Base-by-base conservation (phyloP, 2,113 vertebrate genomes). In the Indicator maculatus region DNA sequence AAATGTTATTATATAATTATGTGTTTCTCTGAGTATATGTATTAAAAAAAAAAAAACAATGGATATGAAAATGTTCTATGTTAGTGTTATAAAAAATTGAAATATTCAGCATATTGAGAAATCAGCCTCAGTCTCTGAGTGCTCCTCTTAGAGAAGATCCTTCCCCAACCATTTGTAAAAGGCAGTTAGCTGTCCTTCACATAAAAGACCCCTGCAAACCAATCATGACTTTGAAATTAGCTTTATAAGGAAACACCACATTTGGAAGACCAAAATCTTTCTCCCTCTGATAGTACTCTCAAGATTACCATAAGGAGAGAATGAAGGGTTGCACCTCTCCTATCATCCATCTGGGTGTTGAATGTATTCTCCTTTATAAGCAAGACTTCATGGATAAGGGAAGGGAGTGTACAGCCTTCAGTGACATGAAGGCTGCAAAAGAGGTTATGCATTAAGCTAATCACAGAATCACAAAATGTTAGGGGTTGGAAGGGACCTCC, bases 271-370 rank as follows among this genome's bases (percentile, higher is more conserved):
- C 12, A 85, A 88, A 74, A 47, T 28, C 21, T 76, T 33, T 8
- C 6, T 47, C 15, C 5, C 4, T 41, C 16, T 63, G 13, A 31
- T 31, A 23, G 5, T 16, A 75, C 56, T 36, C 13, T 30, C 28
- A 74, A 39, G 24, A 67, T 60, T 72, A 41, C 24, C 50, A 38
- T 6, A 12, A 58, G 13, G 33, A 89, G 16, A 7, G 21, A 71
- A 67, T 36, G 16, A 18, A 59, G 64, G 20, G 16, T 60, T 77
- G 8, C 24, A 47, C 5, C 3, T 82, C 36, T 82, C 28, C 28
- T 21, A 33, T 36, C 30, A 45, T 16, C 17, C 7, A 21, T 39
- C 45, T 59, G n/a, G 4, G 7, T 61, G n/a, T 8, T 2, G 0
- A 74, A 66, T 7, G 10, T 10, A 30, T 7, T 78, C 55, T 39